Base-by-base conservation (phyloP, 2,888 invertebrate genomes). In the Zaprionus lineosus region DNA sequence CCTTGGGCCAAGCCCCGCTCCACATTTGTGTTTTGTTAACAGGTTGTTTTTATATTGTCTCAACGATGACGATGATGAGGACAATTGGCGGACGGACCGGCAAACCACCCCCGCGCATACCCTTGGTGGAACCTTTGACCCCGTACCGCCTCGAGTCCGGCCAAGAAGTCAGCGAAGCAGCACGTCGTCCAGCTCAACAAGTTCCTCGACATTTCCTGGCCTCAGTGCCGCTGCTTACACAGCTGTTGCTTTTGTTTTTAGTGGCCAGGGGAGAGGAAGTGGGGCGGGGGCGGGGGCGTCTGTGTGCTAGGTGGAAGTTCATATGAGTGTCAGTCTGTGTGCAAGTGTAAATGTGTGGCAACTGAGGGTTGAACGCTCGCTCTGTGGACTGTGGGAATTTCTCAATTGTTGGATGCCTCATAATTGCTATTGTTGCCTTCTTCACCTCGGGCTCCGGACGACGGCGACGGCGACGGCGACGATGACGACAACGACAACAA, bases 401-500 rank as follows among this genome's bases (percentile, higher is more conserved):
- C 79, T 84, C 82, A 83, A 86, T 86, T 86, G 86, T 83, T 87
- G 71, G 74, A 74, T 79, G 84, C 63, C 72, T 81, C 77, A 83
- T 83, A 83, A 83, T 83, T 84, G 84, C 77, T 82, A 76, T 84
- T 84, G 81, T 78, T 78, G 78, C 79, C 78, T 78, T 78, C 78
- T 66, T 83, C 83, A 79, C 83, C 79, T 78, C 61, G 37, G 56
- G 50, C 51, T 61, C 34, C 43, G 53, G 19, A n/a, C 4, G 6
- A n/a, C 24, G n/a, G n/a, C 39, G 19, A n/a, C 4, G 6, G 24
- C 24, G n/a, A 24, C 39, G 58, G 48, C 43, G 8, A 41, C 31
- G 2, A 6, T n/a, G 2, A 2, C 24, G 6, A 6, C 7, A 21
- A 21, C 21, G 7, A 3, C 21, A 21, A 21, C 21, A 21, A 7